Conservation (phyloP, 2,113 vertebrate genomes). For the Empidonax traillii region DNA sequence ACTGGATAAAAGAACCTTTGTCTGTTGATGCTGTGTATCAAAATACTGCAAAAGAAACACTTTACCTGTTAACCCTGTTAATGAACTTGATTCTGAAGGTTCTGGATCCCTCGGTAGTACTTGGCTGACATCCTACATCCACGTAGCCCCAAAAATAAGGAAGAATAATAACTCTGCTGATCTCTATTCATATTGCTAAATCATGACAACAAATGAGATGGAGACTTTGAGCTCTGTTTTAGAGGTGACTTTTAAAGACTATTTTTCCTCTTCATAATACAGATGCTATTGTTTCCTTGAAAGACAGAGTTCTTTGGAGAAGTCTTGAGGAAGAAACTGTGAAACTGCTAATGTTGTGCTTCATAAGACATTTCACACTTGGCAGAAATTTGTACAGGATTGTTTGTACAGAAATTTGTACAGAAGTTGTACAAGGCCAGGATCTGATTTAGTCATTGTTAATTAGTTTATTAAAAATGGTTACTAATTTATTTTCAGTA, state of each 20-base stretch:
- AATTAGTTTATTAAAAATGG: not conserved
- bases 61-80: not conserved
- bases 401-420: no score
- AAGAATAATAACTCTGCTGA: not conserved
- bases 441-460: not conserved
- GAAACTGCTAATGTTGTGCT: not conserved
- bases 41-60: not conserved
- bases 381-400: not conserved
- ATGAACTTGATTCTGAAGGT: not conserved
- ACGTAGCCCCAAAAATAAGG: not conserved
- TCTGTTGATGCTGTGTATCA: not conserved
- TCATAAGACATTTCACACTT: not conserved
- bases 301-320: not conserved
- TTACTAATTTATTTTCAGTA: not conserved
- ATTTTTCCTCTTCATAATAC: not conserved
- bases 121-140: not conserved
- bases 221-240: not conserved
- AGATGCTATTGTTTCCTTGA: not conserved
- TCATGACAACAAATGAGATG: not conserved
- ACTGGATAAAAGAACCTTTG: not conserved
- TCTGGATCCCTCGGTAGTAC: not conserved
- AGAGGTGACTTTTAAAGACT: not conserved
- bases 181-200: not conserved
- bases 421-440: not conserved
- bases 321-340: not conserved